Conservation (phyloP, 2,888 invertebrate genomes). For the Platypus cylindrus region DNA sequence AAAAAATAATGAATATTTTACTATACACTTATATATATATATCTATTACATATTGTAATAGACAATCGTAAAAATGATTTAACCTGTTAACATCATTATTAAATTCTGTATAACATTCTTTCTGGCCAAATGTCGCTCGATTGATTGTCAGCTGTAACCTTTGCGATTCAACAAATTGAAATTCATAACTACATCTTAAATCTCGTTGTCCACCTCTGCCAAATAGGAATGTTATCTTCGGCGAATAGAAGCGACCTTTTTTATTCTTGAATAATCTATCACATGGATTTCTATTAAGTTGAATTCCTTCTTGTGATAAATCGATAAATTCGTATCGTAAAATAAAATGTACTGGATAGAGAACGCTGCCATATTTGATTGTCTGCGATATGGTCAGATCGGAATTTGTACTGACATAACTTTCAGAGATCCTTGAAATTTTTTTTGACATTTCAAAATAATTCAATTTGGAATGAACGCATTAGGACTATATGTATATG, state of each 20-base stretch:
- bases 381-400: conserved; percentile 65
- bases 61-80: background rate
- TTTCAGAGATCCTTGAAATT: conserved; percentile 45
- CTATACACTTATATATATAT: no score
- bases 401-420: conserved; percentile 64
- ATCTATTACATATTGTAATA: no score
- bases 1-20: no score
- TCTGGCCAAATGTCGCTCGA: conserved; percentile 54
- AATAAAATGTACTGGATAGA: conserved; percentile 65
- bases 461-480: no score
- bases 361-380: conserved; percentile 62
- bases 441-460: no score
- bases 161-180: conserved; percentile 57
- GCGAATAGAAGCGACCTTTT: conserved; percentile 51
- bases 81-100: conserved; percentile 50
- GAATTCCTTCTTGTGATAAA: conserved; percentile 52
- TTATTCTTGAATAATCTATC: conserved; percentile 45
- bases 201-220: conserved; percentile 69
- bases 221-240: conserved; percentile 69
- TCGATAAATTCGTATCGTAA: conserved; percentile 76
- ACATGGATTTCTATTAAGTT: conserved; percentile 49
- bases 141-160: conserved; percentile 56
- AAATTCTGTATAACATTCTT: conserved; percentile 51
- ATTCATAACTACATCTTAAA: conserved; percentile 61
- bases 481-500: background rate